phyloP scores from a whole-genome alignment of 2,113 vertebrate species.

The Eurypyga helias region DNA sequence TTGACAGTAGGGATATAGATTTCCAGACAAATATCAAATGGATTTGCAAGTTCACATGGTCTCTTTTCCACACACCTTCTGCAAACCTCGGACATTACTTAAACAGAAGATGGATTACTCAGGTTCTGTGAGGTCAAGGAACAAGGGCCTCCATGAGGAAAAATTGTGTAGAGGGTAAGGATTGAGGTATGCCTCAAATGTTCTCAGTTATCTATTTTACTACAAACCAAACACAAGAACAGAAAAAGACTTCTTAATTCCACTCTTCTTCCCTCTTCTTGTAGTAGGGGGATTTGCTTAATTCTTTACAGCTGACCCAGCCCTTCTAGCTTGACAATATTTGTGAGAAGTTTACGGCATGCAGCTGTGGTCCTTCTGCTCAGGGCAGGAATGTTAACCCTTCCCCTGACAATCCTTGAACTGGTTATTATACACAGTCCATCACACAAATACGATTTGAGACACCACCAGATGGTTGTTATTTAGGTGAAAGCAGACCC shows the following conservation, averaged over 20 bases:
- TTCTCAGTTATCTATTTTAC: slow-evolving; percentile 42
- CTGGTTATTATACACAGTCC: slow-evolving; percentile 42
- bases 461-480: slow-evolving; percentile 53
- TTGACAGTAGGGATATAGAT: neutral
- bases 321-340: slow-evolving; percentile 47
- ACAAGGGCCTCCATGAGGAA: neutral
- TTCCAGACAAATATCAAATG: neutral
- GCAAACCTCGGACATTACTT: neutral
- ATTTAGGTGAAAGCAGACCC: slow-evolving; percentile 49
- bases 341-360: slow-evolving; percentile 40
- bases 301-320: slow-evolving; percentile 66
- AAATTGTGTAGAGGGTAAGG: neutral
- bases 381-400: slow-evolving; percentile 62
- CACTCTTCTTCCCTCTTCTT: slow-evolving; percentile 29
- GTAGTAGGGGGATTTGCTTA: slow-evolving; percentile 58
- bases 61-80: neutral
- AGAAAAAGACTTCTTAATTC: slow-evolving; percentile 38
- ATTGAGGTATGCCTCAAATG: neutral
- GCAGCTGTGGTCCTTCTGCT: slow-evolving; percentile 50
- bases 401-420: slow-evolving; percentile 60
- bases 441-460: slow-evolving; percentile 24
- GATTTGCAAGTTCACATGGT: neutral
- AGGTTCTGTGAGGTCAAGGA: neutral
- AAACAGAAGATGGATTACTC: slow-evolving; percentile 10
- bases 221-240: neutral